Evolutionary conservation across 2,888 invertebrate species (phyloP).

Genomic region (Rapana venosa): DNA sequence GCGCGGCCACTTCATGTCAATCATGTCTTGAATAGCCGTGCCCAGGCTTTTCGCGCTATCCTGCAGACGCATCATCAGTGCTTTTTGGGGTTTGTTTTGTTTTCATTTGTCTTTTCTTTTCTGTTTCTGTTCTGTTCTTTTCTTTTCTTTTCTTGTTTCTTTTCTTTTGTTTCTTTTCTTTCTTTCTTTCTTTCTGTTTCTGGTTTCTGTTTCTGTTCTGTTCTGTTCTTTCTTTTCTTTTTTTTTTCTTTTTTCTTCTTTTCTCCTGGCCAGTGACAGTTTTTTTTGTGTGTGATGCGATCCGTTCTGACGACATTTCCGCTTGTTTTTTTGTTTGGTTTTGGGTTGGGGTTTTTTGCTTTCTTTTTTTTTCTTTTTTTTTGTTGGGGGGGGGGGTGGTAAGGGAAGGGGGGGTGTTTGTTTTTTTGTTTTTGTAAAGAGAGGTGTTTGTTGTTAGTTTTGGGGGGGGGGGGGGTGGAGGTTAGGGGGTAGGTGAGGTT

Average conservation of each 20-base stretch:
- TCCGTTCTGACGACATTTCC: not conserved
- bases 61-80: not conserved
- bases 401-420: too few relatives aligned
- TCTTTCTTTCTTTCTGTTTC: not conserved
- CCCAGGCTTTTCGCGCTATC: not conserved
- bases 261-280: not conserved
- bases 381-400: too few relatives aligned
- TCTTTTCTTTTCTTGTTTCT: not conserved
- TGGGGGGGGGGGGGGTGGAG: too few relatives aligned
- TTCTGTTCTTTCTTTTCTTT: too few relatives aligned
- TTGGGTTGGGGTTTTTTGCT: not conserved
- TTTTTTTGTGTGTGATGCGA: not conserved
- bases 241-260: not conserved
- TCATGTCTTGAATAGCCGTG: not conserved
- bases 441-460: too few relatives aligned
- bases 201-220: not conserved
- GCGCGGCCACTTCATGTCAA: constrained; percentile 4
- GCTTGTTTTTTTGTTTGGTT: not conserved
- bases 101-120: not conserved
- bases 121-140: not conserved
- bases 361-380: not conserved
- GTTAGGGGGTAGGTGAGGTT: too few relatives aligned
- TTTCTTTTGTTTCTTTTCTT: not conserved
- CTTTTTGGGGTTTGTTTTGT: not conserved
- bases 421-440: too few relatives aligned